Conservation (phyloP, 2,888 invertebrate species). For the Leptothorax acervorum region DNA sequence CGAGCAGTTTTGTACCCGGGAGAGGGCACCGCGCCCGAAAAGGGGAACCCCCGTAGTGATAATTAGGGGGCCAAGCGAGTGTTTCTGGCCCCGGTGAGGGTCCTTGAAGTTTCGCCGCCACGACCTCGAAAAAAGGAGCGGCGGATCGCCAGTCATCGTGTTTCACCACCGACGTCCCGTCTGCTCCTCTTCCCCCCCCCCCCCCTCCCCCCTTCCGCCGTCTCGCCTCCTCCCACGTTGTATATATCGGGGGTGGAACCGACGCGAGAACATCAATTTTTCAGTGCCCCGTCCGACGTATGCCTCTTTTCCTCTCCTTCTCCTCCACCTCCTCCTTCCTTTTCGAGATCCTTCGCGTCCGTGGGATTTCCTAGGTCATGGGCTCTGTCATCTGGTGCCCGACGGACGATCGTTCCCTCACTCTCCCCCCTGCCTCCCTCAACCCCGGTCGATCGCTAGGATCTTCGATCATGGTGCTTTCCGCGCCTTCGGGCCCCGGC, state of each 20-base stretch:
- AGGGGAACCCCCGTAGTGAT: conserved; percentile 85
- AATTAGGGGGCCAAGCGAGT: conserved; percentile 85
- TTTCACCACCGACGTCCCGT: conserved; percentile 70
- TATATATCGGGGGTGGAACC: conserved; percentile 67
- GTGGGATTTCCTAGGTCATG: conserved; percentile 80
- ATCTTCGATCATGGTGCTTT: conserved; percentile 58
- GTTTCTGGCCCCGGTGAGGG: conserved; percentile 83
- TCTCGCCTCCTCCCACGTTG: conserved; percentile 56
- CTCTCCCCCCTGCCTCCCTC: conserved; percentile 34
- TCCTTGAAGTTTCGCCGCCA: conserved; percentile 85
- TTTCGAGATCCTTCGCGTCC: conserved; percentile 53
- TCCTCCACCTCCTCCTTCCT: conserved; percentile 37
- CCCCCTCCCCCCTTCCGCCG: conserved; percentile 17
- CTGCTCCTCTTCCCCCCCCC: conserved; percentile 50
- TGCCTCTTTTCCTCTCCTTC: conserved; percentile 57
- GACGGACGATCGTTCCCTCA: conserved; percentile 55
- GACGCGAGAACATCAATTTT: conserved; percentile 74
- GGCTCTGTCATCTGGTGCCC: conserved; percentile 80
- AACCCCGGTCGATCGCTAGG: conserved; percentile 35
- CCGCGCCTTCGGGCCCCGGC: conserved; percentile 59
- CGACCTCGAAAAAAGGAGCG: conserved; percentile 74
- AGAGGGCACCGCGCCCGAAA: conserved; percentile 80
- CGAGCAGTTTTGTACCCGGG: conserved; percentile 84
- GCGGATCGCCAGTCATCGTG: conserved; percentile 81
- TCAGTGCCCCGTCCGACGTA: conserved; percentile 75